Conservation (phyloP, 92 coral and sea anemone genomes). For the Ricordea florida region DNA sequence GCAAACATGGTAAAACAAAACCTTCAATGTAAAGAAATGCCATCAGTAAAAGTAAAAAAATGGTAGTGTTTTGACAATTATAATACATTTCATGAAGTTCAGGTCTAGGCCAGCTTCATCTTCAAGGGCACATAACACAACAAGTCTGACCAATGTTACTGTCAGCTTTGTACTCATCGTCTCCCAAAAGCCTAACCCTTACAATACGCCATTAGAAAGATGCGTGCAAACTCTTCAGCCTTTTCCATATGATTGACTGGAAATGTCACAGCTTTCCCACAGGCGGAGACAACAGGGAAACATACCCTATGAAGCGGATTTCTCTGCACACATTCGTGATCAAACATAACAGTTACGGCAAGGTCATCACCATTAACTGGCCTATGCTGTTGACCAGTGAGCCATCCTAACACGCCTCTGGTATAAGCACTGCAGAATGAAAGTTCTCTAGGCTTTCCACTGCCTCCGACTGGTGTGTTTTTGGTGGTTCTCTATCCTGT, state of each 20-base stretch:
- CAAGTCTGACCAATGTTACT: not conserved
- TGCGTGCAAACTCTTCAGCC: constrained; percentile 4
- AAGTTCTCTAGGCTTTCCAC: not conserved
- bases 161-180: constrained; percentile 8
- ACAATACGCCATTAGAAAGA: constrained; percentile 32
- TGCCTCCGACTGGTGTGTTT: constrained; percentile 3
- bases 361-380: constrained; percentile 48
- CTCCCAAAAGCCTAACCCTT: constrained; percentile 49
- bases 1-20: not conserved
- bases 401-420: constrained; percentile 12
- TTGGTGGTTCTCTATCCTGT: constrained; percentile 4
- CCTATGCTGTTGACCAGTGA: constrained; percentile 37
- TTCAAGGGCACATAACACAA: constrained; percentile 11
- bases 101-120: constrained; percentile 1
- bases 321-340: constrained; percentile 16
- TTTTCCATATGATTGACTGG: constrained; percentile 39
- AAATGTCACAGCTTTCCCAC: constrained; percentile 15
- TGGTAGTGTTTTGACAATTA: not conserved
- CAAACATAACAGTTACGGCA: constrained; percentile 18
- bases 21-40: constrained; percentile 5
- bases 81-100: not conserved
- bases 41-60: not conserved
- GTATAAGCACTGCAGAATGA: constrained; percentile 17
- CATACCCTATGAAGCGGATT: constrained; percentile 21
- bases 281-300: constrained; percentile 41